Evolutionary conservation across 2,113 vertebrate genomes (phyloP).

Genomic region (Beaufortia kweichowensis): DNA sequence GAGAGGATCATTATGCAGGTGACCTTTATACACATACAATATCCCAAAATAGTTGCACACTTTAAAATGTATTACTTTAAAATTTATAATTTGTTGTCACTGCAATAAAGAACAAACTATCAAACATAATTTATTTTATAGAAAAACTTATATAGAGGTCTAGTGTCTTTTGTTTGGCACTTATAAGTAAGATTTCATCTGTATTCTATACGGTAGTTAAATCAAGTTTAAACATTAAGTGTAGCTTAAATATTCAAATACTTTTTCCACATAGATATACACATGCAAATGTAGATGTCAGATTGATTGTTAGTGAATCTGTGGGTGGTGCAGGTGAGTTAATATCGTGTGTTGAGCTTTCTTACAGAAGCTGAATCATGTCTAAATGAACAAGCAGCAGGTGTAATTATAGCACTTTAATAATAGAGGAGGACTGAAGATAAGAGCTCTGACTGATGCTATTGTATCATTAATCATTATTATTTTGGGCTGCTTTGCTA

Average conservation of each 20-base stretch:
- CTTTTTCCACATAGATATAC: too few species aligned
- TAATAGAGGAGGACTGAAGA: background rate
- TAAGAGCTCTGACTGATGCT: constrained; percentile 4
- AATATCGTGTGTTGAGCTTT: background rate
- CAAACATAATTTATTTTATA: too few species aligned
- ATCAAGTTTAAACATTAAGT: too few species aligned
- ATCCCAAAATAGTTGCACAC: background rate
- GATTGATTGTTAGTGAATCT: background rate
- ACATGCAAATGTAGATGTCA: background rate
- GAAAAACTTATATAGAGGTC: too few species aligned
- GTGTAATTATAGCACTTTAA: constrained; percentile 24
- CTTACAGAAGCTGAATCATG: background rate
- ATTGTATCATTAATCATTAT: constrained; percentile 28
- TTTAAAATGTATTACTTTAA: too few species aligned
- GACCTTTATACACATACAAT: background rate
- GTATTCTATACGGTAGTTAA: too few species aligned
- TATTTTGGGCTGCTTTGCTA: constrained; percentile 60
- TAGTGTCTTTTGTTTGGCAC: too few species aligned
- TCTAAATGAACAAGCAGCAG: background rate
- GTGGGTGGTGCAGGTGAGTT: constrained; percentile 10
- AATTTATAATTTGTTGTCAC: too few species aligned
- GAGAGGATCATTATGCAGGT: constrained; percentile 96
- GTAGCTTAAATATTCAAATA: too few species aligned
- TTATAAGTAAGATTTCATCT: too few species aligned
- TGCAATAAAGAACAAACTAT: too few species aligned